Evolutionary conservation across 1,140 invertebrate species (phyloP), one percentile per base, ranked within the genome.

Genomic region (Leptopilina clavipes): DNA sequence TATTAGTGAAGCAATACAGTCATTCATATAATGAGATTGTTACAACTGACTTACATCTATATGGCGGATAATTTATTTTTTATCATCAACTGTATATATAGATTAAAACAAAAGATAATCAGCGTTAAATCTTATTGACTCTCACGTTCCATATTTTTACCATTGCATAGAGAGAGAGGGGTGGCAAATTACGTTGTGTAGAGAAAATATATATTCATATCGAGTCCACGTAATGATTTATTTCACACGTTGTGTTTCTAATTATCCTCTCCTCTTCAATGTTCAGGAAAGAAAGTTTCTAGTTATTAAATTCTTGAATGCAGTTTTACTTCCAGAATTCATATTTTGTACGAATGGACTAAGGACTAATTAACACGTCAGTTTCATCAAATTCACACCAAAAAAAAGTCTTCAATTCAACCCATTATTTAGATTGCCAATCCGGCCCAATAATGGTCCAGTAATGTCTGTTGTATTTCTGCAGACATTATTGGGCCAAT

Each of bases 131-230:
- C 59, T 65, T 1, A 65, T 65, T 22, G 25, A 31, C 22, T 65
- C 59, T 65, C 59, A 65, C 59, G 59, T 65, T 65, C 59, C 11
- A 65, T 22, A 65, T 65, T 65, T 25, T 65, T 12, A 31, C 18
- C 12, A n/a, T 18, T n/a, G n/a, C 25, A 59, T 2, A 2, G 25
- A 5, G 25, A 45, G 44, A n/a, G n/a, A n/a, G 22, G 59, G 59
- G 59, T 65, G 25, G 59, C 59, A 31, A 31, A 65, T 65, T 65
- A 31, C 9, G 3, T n/a, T 0, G 59, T 14, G 22, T 31, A 31
- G 59, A 65, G 25, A 37, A 40, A 40, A 40, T 40, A 40, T 40
- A 37, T 25, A 65, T 31, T 65, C 22, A 31, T 37, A 65, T 65
- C 25, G 59, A 65, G 22, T 65, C 12, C 9, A 8, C 22, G 56